Conservation (phyloP, 1,140 invertebrate species). For the Lamellibrachia luymesi region DNA sequence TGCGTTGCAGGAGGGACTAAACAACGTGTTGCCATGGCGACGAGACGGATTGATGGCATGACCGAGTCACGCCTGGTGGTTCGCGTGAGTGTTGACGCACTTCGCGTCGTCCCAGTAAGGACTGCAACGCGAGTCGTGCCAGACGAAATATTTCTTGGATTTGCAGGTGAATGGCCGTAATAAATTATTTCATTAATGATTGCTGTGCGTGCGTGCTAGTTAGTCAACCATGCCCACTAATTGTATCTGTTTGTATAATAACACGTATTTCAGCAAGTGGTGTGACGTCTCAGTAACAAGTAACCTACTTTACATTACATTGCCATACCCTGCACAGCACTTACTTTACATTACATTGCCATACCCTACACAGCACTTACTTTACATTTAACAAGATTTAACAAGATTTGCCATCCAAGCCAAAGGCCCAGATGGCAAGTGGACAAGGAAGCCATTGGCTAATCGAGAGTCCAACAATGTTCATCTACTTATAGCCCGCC, state of each 20-base stretch:
- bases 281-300: too few species aligned
- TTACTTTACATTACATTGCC: background rate
- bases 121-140: background rate
- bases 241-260: background rate
- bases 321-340: background rate
- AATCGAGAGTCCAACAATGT: too few species aligned
- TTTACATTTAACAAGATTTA: too few species aligned
- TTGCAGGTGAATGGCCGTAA: background rate
- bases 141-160: background rate
- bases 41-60: background rate
- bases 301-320: too few species aligned
- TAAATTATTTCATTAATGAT: background rate
- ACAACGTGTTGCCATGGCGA: background rate
- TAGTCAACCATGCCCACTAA: background rate
- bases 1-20: too few species aligned
- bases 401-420: too few species aligned
- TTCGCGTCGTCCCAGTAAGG: background rate
- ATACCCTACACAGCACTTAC: background rate
- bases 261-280: background rate
- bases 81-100: background rate
- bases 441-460: too few species aligned
- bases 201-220: background rate
- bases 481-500: too few species aligned
- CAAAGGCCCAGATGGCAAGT: too few species aligned
- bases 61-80: background rate